phyloP scores from a whole-genome alignment of 2,888 invertebrate species.

The Camponotus fellah region DNA sequence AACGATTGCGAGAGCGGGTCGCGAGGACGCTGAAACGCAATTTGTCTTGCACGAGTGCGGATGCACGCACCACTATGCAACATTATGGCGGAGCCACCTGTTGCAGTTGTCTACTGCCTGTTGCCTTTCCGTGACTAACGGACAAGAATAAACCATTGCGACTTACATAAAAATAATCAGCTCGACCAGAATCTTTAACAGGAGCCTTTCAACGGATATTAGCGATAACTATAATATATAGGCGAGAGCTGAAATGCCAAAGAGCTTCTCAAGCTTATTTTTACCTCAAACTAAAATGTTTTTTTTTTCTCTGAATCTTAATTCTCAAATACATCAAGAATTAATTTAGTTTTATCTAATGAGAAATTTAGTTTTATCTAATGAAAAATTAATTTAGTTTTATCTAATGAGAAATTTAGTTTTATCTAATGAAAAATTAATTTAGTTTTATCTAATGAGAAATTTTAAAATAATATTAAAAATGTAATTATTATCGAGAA shows the following conservation, averaged over 20 bases:
- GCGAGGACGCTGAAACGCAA: conserved; percentile 58
- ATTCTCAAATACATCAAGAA: background rate
- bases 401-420: background rate
- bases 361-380: no score
- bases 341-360: background rate
- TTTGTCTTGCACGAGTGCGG: conserved; percentile 68
- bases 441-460: background rate
- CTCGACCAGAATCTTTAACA: conserved; percentile 51
- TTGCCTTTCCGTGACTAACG: conserved; percentile 68
- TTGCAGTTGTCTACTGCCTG: conserved; percentile 72
- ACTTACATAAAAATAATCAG: conserved; percentile 65
- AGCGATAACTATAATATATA: background rate
- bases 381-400: no score
- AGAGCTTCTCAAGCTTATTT: background rate
- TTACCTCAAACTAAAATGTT: background rate
- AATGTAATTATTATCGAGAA: background rate
- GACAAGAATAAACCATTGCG: conserved; percentile 66
- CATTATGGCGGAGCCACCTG: conserved; percentile 70
- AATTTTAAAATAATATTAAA: background rate
- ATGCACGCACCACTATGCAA: conserved; percentile 61
- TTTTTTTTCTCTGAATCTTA: background rate
- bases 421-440: background rate
- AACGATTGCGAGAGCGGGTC: conserved; percentile 56
- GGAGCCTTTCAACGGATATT: background rate
- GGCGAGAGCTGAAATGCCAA: background rate